Percentiles rank a stretch among this genome's conserved stretches.
Evolutionary conservation across 2,113 vertebrate genomes (phyloP).

Genomic region (Alaudala cheleensis): DNA sequence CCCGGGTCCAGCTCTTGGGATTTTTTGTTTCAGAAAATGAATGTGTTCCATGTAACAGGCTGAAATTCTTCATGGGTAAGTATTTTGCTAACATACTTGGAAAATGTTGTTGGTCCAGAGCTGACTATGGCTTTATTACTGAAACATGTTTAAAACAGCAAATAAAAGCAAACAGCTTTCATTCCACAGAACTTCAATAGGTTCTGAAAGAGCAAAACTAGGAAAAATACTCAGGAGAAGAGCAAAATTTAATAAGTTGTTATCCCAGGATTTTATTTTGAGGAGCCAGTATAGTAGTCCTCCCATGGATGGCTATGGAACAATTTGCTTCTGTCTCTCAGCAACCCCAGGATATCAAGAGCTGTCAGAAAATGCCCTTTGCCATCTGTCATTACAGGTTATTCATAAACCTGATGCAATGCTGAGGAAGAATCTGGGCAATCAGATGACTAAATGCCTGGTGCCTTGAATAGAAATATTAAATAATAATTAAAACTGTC

Average conservation of each 20-base stretch:
- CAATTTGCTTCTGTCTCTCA: neutral
- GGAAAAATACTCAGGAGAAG: neutral
- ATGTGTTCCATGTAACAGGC: neutral
- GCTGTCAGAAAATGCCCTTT: neutral
- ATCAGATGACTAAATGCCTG: neutral
- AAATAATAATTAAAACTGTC: neutral
- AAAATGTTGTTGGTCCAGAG: neutral
- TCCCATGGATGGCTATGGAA: neutral
- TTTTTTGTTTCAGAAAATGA: neutral
- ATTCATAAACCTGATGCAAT: neutral
- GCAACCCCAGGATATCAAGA: neutral
- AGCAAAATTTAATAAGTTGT: neutral
- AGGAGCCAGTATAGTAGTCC: neutral
- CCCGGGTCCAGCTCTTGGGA: neutral
- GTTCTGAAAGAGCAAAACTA: neutral
- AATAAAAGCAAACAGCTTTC: neutral
- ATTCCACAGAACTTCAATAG: neutral
- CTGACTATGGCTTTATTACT: neutral
- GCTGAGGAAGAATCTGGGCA: neutral
- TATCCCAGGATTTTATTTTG: neutral
- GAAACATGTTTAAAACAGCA: neutral
- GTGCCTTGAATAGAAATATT: neutral
- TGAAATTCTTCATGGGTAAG: neutral
- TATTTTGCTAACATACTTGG: neutral
- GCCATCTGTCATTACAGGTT: neutral